phyloP scores from a whole-genome alignment of 2,113 vertebrate species.

The Myrmecophaga tridactyla region DNA sequence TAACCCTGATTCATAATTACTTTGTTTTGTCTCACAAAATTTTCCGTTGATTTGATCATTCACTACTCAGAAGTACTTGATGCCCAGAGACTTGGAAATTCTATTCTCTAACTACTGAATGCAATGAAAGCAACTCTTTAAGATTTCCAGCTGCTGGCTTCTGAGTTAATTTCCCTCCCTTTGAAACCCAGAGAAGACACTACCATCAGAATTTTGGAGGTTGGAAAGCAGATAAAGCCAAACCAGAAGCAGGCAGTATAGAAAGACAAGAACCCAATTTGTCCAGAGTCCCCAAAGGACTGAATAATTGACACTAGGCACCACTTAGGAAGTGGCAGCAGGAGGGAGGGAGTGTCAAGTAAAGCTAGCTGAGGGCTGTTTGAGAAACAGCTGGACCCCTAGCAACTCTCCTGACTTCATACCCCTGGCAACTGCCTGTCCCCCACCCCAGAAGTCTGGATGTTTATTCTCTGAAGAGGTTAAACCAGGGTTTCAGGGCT shows the following conservation, averaged over 20 bases:
- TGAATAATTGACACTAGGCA: neutral
- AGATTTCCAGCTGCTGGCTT: neutral
- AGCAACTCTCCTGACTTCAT: neutral
- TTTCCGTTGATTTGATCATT: neutral
- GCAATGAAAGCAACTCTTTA: neutral
- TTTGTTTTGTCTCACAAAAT: neutral
- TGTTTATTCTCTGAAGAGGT: too few relatives aligned
- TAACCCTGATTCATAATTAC: neutral
- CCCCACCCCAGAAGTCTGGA: neutral
- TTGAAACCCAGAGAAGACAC: constrained; percentile 23
- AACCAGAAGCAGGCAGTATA: neutral
- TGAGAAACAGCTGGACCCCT: neutral
- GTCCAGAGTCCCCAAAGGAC: neutral
- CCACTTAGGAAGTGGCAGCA: neutral
- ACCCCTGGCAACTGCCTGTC: too few relatives aligned
- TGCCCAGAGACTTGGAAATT: neutral
- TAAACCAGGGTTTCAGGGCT: neutral
- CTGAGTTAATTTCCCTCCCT: neutral
- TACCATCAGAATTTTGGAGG: neutral
- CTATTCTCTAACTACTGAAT: neutral
- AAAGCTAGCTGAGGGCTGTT: neutral
- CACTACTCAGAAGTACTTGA: neutral
- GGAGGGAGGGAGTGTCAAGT: neutral
- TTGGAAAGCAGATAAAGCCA: constrained; percentile 1
- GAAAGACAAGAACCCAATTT: neutral